A percentile compares a stretch with the other conserved stretches of the same genome.
Conservation (phyloP, 2,797 vertebrate genomes). For the Emydoidea blandingii region DNA sequence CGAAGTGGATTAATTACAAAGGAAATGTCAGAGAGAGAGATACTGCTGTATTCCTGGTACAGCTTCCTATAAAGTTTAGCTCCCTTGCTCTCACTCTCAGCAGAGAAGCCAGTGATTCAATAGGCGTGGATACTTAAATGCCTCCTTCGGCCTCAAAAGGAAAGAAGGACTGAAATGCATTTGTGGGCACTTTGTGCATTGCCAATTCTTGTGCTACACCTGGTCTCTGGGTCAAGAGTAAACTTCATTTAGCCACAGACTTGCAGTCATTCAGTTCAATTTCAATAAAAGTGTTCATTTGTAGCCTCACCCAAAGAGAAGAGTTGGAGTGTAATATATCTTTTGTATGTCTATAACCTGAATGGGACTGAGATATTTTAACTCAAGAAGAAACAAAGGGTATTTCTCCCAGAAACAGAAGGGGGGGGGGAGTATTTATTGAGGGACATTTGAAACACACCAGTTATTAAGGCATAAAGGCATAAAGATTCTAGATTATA, state of each 20-base stretch:
- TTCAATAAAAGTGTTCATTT: not conserved
- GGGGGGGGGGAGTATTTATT: not conserved
- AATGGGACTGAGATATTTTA: not conserved
- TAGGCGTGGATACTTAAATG: not conserved
- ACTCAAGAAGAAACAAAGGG: not conserved
- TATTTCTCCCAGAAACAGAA: slow-evolving; percentile 5
- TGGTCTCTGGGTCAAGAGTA: not conserved
- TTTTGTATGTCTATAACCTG: not conserved
- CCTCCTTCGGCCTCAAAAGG: not conserved
- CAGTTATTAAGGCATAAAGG: not conserved
- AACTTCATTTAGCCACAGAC: not conserved
- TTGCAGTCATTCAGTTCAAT: not conserved
- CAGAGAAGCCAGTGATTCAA: not conserved
- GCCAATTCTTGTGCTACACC: not conserved
- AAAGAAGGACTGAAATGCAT: not conserved
- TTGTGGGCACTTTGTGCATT: too few species aligned
- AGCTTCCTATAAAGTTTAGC: not conserved
- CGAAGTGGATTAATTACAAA: not conserved
- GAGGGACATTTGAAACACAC: slow-evolving; percentile 13
- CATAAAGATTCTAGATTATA: not conserved
- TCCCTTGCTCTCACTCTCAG: not conserved
- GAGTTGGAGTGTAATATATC: not conserved
- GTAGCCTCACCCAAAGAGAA: not conserved
- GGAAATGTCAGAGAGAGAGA: not conserved
- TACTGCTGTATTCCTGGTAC: not conserved